These are phyloP conservation scores for Globicephala melas DNA, from an alignment of 2,113 vertebrate species.

Conservation along the genomic window DNA sequence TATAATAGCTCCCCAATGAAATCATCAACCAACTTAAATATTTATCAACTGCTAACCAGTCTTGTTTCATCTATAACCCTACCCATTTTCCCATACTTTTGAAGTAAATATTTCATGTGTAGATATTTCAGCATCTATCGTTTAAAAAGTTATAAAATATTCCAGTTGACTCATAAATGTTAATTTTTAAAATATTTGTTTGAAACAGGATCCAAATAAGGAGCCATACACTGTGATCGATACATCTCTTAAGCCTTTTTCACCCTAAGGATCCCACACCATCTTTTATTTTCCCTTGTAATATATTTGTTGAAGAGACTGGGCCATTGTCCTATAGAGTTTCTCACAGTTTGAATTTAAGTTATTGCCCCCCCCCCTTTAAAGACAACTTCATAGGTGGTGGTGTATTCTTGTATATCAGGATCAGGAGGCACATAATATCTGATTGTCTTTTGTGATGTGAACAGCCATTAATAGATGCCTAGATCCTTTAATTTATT, in stretches of 20 bases:
- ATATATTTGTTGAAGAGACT: not conserved
- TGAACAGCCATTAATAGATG: slow-evolving; percentile 16
- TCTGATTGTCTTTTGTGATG: not conserved
- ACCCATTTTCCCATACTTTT: not conserved
- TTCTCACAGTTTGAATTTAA: not conserved
- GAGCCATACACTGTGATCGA: not conserved
- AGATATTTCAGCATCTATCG: not conserved
- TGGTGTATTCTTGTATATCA: slow-evolving; percentile 23
- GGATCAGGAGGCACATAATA: not conserved
- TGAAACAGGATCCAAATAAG: slow-evolving; percentile 7
- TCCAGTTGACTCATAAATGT: not conserved
- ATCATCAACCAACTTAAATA: not conserved
- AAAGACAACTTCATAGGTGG: not conserved
- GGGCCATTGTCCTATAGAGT: not conserved
- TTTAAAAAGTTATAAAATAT: slow-evolving; percentile 15
- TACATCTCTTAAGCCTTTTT: not conserved
- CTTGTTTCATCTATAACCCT: not conserved
- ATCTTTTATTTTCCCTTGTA: slow-evolving; percentile 6
- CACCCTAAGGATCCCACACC: not conserved
- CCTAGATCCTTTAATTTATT: slow-evolving; percentile 36
- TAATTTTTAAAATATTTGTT: not conserved
- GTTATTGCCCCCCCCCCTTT: not conserved
- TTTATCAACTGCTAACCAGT: not conserved
- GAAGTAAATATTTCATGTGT: slow-evolving; percentile 4
- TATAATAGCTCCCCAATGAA: not conserved